Evolutionary conservation across 2,797 vertebrate species (phyloP).

Genomic region (Scyliorhinus canicula): DNA sequence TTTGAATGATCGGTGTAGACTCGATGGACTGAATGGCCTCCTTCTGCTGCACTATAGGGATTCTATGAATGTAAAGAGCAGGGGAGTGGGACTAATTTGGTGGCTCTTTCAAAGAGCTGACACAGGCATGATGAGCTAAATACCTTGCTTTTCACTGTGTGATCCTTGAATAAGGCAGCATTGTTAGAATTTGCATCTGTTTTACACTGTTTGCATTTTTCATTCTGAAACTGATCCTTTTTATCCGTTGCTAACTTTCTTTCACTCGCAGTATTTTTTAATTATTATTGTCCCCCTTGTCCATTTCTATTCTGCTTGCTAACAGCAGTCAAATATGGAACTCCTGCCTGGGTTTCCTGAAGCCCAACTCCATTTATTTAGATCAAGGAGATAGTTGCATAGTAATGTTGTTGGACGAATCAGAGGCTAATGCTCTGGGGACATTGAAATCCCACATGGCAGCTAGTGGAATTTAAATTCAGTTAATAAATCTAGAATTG

Average conservation of each 20-base stretch:
- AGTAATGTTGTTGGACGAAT: no score
- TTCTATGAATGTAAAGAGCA: not conserved
- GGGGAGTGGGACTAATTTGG: not conserved
- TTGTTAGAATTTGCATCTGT: not conserved
- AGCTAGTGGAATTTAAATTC: no score
- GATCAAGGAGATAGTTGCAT: no score
- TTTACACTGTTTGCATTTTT: not conserved
- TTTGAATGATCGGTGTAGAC: no score
- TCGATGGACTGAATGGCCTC: no score
- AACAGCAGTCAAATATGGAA: not conserved
- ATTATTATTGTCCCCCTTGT: not conserved
- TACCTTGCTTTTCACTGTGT: not conserved
- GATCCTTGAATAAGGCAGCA: not conserved
- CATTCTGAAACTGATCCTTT: slow-evolving; percentile 37
- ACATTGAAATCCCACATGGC: no score
- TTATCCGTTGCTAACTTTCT: not conserved
- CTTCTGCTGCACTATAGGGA: no score
- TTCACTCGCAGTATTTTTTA: not conserved
- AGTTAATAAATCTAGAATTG: no score
- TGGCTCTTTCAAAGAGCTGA: not conserved
- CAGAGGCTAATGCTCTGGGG: no score
- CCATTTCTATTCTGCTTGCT: not conserved
- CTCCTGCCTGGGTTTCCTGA: no score
- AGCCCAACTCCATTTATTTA: not conserved
- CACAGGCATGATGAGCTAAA: not conserved